Evolutionary conservation across 2,797 vertebrate species (phyloP), one percentile per base, ranked within the genome.

Genomic region (Agapornis canus): DNA sequence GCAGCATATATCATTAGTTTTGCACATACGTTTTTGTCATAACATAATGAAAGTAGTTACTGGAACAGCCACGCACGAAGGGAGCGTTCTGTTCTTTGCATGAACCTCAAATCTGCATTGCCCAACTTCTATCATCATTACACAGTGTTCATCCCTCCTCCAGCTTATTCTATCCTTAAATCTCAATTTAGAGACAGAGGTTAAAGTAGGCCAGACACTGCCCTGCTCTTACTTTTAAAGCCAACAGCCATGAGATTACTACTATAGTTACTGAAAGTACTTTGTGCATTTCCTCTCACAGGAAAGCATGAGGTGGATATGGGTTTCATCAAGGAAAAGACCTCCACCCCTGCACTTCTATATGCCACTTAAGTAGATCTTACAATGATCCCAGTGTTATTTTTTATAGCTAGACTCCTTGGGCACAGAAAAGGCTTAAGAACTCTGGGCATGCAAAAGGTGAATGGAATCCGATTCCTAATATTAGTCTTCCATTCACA

Each of bases 1-100:
- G 82, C 81, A 89, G 85, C 35, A 65, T 6, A 17, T 45, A 79
- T 66, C 70, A 88, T 79, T 65, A 84, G 76, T 90, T 91, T 81
- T 70, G 87, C 73, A 82, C 68, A 57, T 92, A 82, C 56, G 59
- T 69, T 90, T 92, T 80, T 94, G 87, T 84, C 77, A 68, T 37
- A 93, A 86, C 54, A 60, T 79, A 82, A 90, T 73, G 59, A 79
- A 89, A 92, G 59, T 25, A 81, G 42, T 63, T 83, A 71, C 81
- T 88, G 87, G 69, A 91, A 86, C 70, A 83, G 82, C 60, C 77
- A 68, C 0, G 2, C 70, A 2, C 59, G 72, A 86, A 63, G 32
- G 51, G 63, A 91, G 86, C 57, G 8, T 83, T 92, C 87, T 76
- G 54, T 72, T 92, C 85, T 66, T 72, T 48, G 49, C 45, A 61